phyloP scores from a whole-genome alignment of 2,888 invertebrate genomes.

The Drosophila kuntzei region DNA sequence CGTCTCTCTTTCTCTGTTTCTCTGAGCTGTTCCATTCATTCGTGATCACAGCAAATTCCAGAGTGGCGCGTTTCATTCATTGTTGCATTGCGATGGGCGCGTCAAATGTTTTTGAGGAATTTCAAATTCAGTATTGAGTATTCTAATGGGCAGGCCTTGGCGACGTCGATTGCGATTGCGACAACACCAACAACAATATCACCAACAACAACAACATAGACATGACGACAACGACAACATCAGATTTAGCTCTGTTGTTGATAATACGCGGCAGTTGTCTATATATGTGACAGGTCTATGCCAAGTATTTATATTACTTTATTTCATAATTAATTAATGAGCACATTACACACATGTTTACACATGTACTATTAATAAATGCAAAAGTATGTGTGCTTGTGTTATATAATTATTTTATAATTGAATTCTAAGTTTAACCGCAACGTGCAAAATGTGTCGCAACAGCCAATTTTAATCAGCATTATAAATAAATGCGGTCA shows the following conservation, averaged over 20 bases:
- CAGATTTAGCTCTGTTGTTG: conserved; percentile 14
- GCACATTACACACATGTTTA: neutral
- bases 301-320: conserved; percentile 16
- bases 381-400: neutral
- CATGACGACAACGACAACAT: conserved; percentile 12
- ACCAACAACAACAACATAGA: neutral
- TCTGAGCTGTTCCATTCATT: conserved; percentile 70
- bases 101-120: conserved; percentile 47
- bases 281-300: conserved; percentile 6
- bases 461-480: conserved; percentile 33
- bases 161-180: conserved; percentile 40
- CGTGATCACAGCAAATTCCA: conserved; percentile 58
- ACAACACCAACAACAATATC: conserved; percentile 29
- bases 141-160: conserved; percentile 64
- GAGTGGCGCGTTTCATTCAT: conserved; percentile 59
- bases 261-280: conserved; percentile 18
- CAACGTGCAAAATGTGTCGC: conserved; percentile 22
- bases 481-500: conserved; percentile 41
- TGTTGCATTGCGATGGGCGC: conserved; percentile 41
- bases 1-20: conserved; percentile 4
- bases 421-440: conserved; percentile 13
- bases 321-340: conserved; percentile 42
- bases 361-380: neutral
- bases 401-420: conserved; percentile 8
- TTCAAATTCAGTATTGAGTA: conserved; percentile 34